These are phyloP conservation scores for Eueremaeus valkanovi DNA, from an alignment of 2,888 invertebrate genomes.

Conservation along the genomic window DNA sequence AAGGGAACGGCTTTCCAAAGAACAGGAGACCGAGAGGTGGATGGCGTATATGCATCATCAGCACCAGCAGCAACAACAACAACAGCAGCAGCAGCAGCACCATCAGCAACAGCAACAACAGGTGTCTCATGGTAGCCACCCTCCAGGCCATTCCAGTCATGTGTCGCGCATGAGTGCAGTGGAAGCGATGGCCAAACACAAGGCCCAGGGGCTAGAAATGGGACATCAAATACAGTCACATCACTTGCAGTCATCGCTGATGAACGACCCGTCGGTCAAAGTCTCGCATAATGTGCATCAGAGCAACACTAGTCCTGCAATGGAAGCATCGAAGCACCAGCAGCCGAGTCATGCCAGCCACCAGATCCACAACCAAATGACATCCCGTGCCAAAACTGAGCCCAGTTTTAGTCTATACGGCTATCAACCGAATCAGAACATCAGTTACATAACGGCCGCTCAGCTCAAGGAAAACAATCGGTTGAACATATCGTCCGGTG, in stretches of 20 bases:
- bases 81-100: conserved; percentile 34
- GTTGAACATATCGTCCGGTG: conserved; percentile 46
- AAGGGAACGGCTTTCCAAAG: conserved; percentile 33
- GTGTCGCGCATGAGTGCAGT: neutral
- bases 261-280: neutral
- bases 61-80: conserved; percentile 34
- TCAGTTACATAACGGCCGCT: conserved; percentile 51
- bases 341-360: no score
- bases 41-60: conserved; percentile 42
- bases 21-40: conserved; percentile 43
- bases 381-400: conserved; percentile 31
- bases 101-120: conserved; percentile 35
- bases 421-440: conserved; percentile 51
- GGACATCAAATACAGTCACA: neutral
- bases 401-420: conserved; percentile 53
- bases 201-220: neutral
- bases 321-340: conserved; percentile 8
- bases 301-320: conserved; percentile 13
- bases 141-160: no score
- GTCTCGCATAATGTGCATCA: conserved; percentile 2
- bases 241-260: conserved; percentile 10
- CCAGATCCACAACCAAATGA: no score
- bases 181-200: neutral
- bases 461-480: conserved; percentile 49
- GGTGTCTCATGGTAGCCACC: neutral